Conservation (phyloP, 2,888 invertebrate genomes). For the Ashinkailepas kermadecensis region DNA sequence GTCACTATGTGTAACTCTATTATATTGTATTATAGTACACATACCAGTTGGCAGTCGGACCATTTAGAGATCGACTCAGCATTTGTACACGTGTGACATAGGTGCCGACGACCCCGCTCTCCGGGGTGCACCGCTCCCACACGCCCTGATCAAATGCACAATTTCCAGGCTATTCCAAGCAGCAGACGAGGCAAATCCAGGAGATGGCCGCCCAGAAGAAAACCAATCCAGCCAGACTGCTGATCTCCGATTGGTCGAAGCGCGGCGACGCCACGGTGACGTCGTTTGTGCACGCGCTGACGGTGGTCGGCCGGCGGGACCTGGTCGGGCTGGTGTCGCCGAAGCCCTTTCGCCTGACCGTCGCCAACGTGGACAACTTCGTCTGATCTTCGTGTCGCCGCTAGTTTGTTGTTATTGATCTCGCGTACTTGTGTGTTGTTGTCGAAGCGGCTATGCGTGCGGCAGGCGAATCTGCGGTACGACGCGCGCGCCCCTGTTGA, state of each 20-base stretch:
- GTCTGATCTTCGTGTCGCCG: background rate
- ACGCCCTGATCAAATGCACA: no score
- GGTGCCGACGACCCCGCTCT: no score
- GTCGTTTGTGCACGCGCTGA: slow-evolving; percentile 9
- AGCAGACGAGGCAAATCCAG: slow-evolving; percentile 4
- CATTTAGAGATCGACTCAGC: no score
- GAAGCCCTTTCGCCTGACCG: background rate
- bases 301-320: background rate
- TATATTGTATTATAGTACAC: no score
- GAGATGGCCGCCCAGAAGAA: background rate
- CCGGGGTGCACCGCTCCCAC: no score
- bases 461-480: no score
- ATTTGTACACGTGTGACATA: no score
- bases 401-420: background rate
- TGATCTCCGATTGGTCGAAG: slow-evolving; percentile 8
- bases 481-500: no score
- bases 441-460: no score
- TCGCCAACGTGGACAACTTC: slow-evolving; percentile 18
- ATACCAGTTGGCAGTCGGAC: no score
- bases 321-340: background rate
- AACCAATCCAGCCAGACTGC: background rate
- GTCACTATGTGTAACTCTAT: no score
- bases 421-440: background rate
- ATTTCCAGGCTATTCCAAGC: background rate
- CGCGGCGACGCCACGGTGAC: background rate